These are phyloP conservation scores for Forbesichthys papilliferus DNA, from an alignment of 2,113 vertebrate genomes.

Conservation along the genomic window DNA sequence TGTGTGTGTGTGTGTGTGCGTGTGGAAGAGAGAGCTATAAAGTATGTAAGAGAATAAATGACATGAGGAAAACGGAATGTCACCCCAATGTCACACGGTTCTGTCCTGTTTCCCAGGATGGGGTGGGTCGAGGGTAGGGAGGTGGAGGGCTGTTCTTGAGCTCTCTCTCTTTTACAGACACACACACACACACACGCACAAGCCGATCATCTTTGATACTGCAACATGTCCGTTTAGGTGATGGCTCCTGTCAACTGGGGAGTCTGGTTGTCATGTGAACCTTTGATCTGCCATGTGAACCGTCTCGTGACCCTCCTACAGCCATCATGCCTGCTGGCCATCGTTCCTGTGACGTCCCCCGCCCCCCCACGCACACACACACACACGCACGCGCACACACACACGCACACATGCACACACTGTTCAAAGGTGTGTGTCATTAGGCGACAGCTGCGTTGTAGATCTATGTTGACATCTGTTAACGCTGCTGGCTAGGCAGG, in stretches of 20 bases:
- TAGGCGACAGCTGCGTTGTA: slow-evolving; percentile 22
- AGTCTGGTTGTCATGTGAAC: slow-evolving; percentile 62
- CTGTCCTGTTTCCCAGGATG: slow-evolving; percentile 30
- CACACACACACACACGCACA: slow-evolving; percentile 17
- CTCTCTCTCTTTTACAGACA: slow-evolving; percentile 3
- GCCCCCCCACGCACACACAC: slow-evolving; percentile 7
- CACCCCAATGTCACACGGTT: slow-evolving; percentile 28
- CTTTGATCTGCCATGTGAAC: slow-evolving; percentile 60
- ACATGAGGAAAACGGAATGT: slow-evolving; percentile 5
- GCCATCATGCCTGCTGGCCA: slow-evolving; percentile 54
- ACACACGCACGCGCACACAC: no score
- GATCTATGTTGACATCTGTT: slow-evolving; percentile 44
- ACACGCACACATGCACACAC: no score
- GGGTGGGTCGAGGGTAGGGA: not conserved
- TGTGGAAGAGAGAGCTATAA: not conserved
- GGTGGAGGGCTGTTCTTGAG: not conserved
- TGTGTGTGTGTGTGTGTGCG: not conserved
- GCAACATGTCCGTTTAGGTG: slow-evolving; percentile 42
- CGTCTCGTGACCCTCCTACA: slow-evolving; percentile 53
- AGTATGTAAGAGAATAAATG: not conserved
- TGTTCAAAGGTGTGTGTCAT: slow-evolving; percentile 30
- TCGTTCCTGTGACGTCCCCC: slow-evolving; percentile 51
- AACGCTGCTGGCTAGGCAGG: slow-evolving; percentile 37
- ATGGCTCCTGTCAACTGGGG: slow-evolving; percentile 53
- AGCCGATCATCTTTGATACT: slow-evolving; percentile 34